Conservation (phyloP, 2,888 invertebrate species). For the Cheilosia urbana region DNA sequence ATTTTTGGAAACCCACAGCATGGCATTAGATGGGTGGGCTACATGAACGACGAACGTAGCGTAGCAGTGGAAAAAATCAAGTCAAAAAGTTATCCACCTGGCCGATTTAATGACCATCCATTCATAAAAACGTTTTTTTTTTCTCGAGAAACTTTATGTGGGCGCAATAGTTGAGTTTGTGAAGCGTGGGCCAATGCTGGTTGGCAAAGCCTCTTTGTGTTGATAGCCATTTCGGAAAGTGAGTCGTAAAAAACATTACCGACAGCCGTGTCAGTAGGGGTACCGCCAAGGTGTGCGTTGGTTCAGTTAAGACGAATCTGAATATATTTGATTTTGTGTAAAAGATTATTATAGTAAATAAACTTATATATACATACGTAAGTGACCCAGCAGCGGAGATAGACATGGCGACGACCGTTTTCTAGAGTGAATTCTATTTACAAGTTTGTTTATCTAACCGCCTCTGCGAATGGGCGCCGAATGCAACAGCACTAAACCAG, state of each 20-base stretch:
- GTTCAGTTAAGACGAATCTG: slow-evolving; percentile 33
- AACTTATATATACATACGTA: slow-evolving; percentile 1
- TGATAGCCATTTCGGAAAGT: slow-evolving; percentile 63
- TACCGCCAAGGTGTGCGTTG: slow-evolving; percentile 36
- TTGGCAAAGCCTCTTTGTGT: slow-evolving; percentile 50
- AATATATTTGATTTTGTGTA: slow-evolving; percentile 50
- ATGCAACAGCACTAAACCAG: no score
- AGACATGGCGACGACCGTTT: slow-evolving; percentile 36
- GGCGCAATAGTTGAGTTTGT: slow-evolving; percentile 63
- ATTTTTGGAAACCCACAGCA: slow-evolving; percentile 59
- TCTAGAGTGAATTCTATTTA: background rate
- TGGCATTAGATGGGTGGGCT: slow-evolving; percentile 23
- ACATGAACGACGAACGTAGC: slow-evolving; percentile 3
- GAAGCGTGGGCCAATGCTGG: slow-evolving; percentile 63
- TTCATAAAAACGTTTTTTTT: slow-evolving; percentile 63
- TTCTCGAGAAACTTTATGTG: slow-evolving; percentile 49
- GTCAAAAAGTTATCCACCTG: slow-evolving; percentile 63
- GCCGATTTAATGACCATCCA: slow-evolving; percentile 62
- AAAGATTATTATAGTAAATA: slow-evolving; percentile 51
- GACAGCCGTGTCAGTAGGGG: background rate
- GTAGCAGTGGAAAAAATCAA: slow-evolving; percentile 46
- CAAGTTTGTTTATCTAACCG: background rate
- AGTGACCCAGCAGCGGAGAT: slow-evolving; percentile 32
- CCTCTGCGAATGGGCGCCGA: no score
- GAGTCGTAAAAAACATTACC: slow-evolving; percentile 62